Evolutionary conservation across 2,888 invertebrate genomes (phyloP), one percentile per base, ranked within the genome.

Genomic region (Romanomermis culicivorax): DNA sequence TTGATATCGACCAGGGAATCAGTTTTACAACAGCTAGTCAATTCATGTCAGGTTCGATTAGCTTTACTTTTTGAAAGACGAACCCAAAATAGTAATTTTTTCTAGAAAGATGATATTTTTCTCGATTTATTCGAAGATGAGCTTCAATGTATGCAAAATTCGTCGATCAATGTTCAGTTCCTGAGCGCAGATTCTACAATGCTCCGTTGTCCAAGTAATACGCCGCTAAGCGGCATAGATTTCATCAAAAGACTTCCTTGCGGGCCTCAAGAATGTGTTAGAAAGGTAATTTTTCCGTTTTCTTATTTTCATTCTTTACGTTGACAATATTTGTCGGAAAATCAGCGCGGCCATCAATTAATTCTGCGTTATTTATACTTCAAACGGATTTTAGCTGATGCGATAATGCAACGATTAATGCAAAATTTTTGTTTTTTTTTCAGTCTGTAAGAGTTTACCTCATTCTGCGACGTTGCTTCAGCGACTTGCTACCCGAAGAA

Each of bases 101-200:
- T n/a, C n/a, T 66, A 79, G 78, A 85, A 85, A 63, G 93, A 95
- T 73, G 93, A 95, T 67, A 88, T 95, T 64, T 97, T 97, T 73
- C 74, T 95, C 56, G 95, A 97, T 69, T 84, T 97, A 79, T 97
- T 97, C 70, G 95, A 97, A 72, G 89, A 93, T 70, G 95, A 97
- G 76, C 88, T 85, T 71, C 83, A 82, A 67, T 88, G 91, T 72
- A 84, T 93, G 79, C 80, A 80, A 63, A 72, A 72, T 60, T 77
- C 80, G 23, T 80, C 80, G 1, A 69, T 88, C 53, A 87, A 86
- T 60, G 87, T 93, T 1, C 91, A 93, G 69, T 87, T 85, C 78
- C 71, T 97, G 60, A 86, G 88, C 72, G 89, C 89, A 85, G 95
- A 97, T 71, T 85, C 88, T 51, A 85, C 85, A 54, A 82, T 97